A percentile compares a stretch with the other conserved stretches of the same genome.
phyloP scores from a whole-genome alignment of 2,113 vertebrate species.

The Formicarius rufipectus region DNA sequence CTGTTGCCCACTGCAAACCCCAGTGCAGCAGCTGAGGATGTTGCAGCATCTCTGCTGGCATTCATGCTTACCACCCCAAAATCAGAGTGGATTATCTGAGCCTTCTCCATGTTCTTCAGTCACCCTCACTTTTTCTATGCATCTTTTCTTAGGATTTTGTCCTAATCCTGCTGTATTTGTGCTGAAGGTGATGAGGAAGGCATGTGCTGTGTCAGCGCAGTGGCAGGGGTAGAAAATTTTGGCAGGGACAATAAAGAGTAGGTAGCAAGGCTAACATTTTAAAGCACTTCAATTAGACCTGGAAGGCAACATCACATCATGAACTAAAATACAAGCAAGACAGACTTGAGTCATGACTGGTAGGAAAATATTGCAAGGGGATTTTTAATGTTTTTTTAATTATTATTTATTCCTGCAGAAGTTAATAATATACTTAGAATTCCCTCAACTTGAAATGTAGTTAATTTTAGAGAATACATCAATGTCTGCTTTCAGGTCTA shows the following conservation, averaged over 20 bases:
- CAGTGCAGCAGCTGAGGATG: background rate
- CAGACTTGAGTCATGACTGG: background rate
- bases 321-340: background rate
- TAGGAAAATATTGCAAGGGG: background rate
- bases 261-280: accelerated
- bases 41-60: background rate
- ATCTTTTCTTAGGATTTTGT: background rate
- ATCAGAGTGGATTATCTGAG: background rate
- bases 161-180: background rate
- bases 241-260: background rate
- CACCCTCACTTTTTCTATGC: background rate
- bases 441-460: background rate
- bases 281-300: background rate
- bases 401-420: background rate
- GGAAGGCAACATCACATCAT: background rate
- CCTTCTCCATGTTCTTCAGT: background rate
- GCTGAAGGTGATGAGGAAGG: background rate
- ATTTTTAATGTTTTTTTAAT: background rate
- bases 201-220: background rate
- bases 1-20: background rate
- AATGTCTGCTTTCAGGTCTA: background rate
- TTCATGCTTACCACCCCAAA: background rate
- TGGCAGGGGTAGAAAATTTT: background rate
- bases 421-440: constrained; percentile 7
- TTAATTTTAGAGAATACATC: constrained; percentile 15